Evolutionary conservation across 2,113 vertebrate genomes (phyloP), one percentile per base, ranked within the genome.

Genomic region (Lates calcarifer): DNA sequence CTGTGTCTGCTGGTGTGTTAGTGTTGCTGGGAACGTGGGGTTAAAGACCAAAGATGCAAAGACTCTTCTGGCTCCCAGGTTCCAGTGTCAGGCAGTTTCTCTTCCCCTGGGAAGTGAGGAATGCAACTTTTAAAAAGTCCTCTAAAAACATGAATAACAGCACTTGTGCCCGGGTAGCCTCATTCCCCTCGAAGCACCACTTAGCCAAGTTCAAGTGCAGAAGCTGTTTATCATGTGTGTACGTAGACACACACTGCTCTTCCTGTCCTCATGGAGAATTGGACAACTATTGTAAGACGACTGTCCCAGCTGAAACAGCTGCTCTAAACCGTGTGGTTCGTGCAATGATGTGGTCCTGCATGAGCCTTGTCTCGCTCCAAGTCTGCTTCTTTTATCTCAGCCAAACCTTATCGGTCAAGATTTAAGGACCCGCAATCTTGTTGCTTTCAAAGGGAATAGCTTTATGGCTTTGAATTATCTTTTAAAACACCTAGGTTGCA

Each of bases 381-480:
- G 53, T 82, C 70, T 75, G 15, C 82, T 53, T 37, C 35, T 82
- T 31, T 90, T 92, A 93, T 94, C 93, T 90, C 29, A 6, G 57
- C 55, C 65, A 67, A 82, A 87, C 74, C 82, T 91, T 91, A 90
- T 92, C 86, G 11, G 83, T 84, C 13, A 41, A 91, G 87, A 90
- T 93, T 86, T 90, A 91, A 93, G 82, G 74, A 71, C 77, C 81
- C 68, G 68, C 84, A 83, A 71, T 89, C 87, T 86, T 73, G 79
- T 81, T 89, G 87, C 86, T 92, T 92, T 94, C 87, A 90, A 93
- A 91, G 86, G 87, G 83, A 89, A 85, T 82, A 78, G 84, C 71
- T 94, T 93, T 91, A 93, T 92, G 80, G 81, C 83, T 81, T 75
- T 61, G 69, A 73, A 86, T 92, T 71, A 90, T 87, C 90, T 92